Percentiles rank a stretch among this genome's conserved stretches.
Evolutionary conservation across 2,888 invertebrate genomes (phyloP).

Genomic region (Dicranocentrus wangi): DNA sequence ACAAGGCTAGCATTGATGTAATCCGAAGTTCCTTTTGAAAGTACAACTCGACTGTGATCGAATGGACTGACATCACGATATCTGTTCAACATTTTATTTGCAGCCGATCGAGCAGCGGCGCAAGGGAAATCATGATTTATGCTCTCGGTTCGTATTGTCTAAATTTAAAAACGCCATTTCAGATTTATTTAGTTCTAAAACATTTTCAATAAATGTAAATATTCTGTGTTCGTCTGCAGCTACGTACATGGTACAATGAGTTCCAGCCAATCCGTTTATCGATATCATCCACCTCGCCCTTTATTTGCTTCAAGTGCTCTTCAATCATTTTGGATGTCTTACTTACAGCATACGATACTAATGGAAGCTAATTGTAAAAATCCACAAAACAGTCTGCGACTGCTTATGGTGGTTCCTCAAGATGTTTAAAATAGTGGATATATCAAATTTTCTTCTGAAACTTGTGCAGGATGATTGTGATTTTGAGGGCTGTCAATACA

Average conservation of each 20-base stretch:
- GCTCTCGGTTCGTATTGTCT: constrained; percentile 85
- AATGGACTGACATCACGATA: constrained; percentile 97
- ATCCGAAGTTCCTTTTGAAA: constrained; percentile 84
- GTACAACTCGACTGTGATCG: constrained; percentile 91
- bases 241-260: constrained; percentile 81
- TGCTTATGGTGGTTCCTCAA: too few relatives aligned
- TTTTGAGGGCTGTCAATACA: too few relatives aligned
- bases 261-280: constrained; percentile 83
- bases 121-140: constrained; percentile 77
- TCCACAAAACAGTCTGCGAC: too few relatives aligned
- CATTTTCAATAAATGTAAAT: too few relatives aligned
- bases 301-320: constrained; percentile 75
- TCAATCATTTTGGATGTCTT: constrained; percentile 69
- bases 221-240: too few relatives aligned
- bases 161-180: constrained; percentile 73
- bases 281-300: constrained; percentile 84
- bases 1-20: constrained; percentile 97
- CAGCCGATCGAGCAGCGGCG: constrained; percentile 83
- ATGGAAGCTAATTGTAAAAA: too few relatives aligned
- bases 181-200: too few relatives aligned
- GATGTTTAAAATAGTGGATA: too few relatives aligned
- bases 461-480: too few relatives aligned
- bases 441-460: too few relatives aligned
- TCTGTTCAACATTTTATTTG: constrained; percentile 89
- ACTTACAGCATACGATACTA: too few relatives aligned